Base-by-base conservation (phyloP, 2,113 vertebrate genomes). In the Cranoglanis bouderius region DNA sequence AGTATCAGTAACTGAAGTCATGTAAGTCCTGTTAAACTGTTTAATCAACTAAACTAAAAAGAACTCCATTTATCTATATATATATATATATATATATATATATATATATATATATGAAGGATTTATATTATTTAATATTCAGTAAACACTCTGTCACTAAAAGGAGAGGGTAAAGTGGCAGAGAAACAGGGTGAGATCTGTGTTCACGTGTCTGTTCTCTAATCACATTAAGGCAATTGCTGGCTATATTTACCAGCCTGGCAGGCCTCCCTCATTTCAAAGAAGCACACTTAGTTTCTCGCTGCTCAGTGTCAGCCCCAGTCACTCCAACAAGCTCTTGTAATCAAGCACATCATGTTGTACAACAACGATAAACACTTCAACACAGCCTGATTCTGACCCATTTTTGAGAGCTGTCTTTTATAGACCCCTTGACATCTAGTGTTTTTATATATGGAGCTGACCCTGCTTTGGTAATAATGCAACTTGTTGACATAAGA, bases 201-300 rank as follows among this genome's bases (percentile, higher is more conserved):
- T 40, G 55, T 82, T 61, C 19, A 38, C 3, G 0, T 32, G 13
- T 26, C 32, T n/a, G 21, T 49, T 19, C 10, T 10, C 16, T 70
- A 43, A 72, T 55, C 70, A 57, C 51, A 59, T 67, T 85, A 38
- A 86, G 40, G 70, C 19, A 40, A n/a, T 75, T 38, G n/a, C 1
- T 21, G 55, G 84, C 51, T 74, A 74, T 57, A 85, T 85, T 85
- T 85, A 74, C 24, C 67, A 57, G 26, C 24, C 70, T 75, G 85
- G 51, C 85, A 38, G 70, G 8, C 32, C 40, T 65, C 29, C 5
- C 55, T 87, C 86, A 63, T 86, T 86, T 86, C 29, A 61, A 78
- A 78, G 55, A 86, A 49, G 85, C 29, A 80, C 19, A 29, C 49
- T 70, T 29, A 46, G 46, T 87, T 82, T 57, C 57, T 70, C 13